Evolutionary conservation across 2,113 vertebrate genomes (phyloP).

Genomic region (Cnemophilus loriae): DNA sequence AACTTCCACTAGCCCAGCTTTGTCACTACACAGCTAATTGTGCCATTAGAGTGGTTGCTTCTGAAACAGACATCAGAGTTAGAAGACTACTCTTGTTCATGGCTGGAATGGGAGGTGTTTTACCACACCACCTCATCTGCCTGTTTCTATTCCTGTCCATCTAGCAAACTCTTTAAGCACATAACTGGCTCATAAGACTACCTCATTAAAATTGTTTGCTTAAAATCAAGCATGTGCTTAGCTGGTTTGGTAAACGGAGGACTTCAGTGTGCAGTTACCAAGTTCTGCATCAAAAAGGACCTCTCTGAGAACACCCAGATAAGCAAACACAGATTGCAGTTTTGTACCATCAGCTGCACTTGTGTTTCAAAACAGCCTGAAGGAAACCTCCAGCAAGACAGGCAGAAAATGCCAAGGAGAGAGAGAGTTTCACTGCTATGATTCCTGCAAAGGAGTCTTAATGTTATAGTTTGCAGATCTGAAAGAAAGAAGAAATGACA

Average conservation of each 20-base stretch:
- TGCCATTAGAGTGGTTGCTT: neutral
- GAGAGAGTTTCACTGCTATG: neutral
- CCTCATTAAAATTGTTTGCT: neutral
- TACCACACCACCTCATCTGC: neutral
- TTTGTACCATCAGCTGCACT: neutral
- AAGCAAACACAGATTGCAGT: neutral
- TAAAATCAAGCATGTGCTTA: neutral
- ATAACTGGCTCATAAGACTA: neutral
- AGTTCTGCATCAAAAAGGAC: neutral
- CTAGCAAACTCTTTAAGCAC: neutral
- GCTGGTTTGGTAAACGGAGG: neutral
- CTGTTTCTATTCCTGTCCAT: neutral
- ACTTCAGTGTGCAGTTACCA: neutral
- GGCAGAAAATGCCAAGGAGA: neutral
- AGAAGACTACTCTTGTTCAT: neutral
- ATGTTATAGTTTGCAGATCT: neutral
- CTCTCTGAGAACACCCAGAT: neutral
- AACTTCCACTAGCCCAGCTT: neutral
- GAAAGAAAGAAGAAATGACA: neutral
- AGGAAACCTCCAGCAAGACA: neutral
- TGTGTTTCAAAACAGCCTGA: neutral
- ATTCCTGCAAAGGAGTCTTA: neutral
- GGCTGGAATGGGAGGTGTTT: neutral
- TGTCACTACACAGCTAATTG: neutral
- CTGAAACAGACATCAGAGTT: neutral